Evolutionary conservation across 2,888 invertebrate genomes (phyloP).

Genomic region (Diaphora mendica): DNA sequence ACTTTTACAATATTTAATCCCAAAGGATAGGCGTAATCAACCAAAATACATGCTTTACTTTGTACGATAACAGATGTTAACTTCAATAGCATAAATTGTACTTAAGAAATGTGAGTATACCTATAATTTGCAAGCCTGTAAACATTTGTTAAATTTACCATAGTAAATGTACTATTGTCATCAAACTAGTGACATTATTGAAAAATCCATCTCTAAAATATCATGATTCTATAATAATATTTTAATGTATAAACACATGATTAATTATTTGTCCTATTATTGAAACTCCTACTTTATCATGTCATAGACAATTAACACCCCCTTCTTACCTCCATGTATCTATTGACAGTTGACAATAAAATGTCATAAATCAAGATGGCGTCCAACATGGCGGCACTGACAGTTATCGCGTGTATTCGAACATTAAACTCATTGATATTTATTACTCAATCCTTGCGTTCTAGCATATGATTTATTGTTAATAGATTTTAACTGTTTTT

Average conservation of each 20-base stretch:
- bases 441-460: slow-evolving; percentile 83
- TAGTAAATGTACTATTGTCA: too few relatives aligned
- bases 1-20: too few relatives aligned
- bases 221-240: background rate
- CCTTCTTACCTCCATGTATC: slow-evolving; percentile 59
- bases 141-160: too few relatives aligned
- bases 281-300: slow-evolving; percentile 24
- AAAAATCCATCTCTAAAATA: too few relatives aligned
- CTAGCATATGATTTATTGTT: slow-evolving; percentile 79
- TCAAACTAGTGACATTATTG: too few relatives aligned
- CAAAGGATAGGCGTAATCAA: too few relatives aligned
- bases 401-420: slow-evolving; percentile 84
- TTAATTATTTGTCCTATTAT: slow-evolving; percentile 16
- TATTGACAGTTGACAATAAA: slow-evolving; percentile 78
- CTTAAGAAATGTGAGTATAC: too few relatives aligned
- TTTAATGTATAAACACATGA: background rate
- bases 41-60: too few relatives aligned
- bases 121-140: too few relatives aligned
- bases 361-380: slow-evolving; percentile 82
- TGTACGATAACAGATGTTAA: too few relatives aligned
- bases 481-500: slow-evolving; percentile 78
- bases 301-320: slow-evolving; percentile 45
- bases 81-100: too few relatives aligned
- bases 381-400: slow-evolving; percentile 82
- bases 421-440: slow-evolving; percentile 86